Evolutionary conservation across 2,797 vertebrate genomes (phyloP).

Genomic region (Pseudochirops corinnae): DNA sequence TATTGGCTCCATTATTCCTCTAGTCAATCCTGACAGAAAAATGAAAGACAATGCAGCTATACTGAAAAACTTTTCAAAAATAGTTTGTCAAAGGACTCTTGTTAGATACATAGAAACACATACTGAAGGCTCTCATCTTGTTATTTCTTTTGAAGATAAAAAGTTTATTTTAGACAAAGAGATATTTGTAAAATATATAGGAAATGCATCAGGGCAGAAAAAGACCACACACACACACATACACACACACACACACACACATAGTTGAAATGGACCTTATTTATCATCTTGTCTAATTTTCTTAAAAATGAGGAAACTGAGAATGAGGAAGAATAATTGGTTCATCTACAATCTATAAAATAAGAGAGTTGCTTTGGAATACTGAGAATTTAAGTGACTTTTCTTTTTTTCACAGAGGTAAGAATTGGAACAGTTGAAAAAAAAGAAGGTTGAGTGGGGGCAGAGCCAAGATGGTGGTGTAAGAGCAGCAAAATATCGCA

Average conservation of each 20-base stretch:
- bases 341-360: not conserved
- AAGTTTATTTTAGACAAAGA: conserved; percentile 26
- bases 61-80: conserved; percentile 46
- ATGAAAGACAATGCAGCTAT: conserved; percentile 34
- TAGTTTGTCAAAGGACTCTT: not conserved
- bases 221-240: not conserved
- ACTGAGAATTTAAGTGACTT: not conserved
- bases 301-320: not conserved
- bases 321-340: not conserved
- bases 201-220: not conserved
- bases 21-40: conserved; percentile 58
- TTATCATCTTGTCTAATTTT: not conserved
- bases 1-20: conserved; percentile 59
- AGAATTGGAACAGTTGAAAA: too few relatives aligned
- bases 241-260: too few relatives aligned
- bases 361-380: not conserved
- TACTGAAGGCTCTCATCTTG: conserved; percentile 2
- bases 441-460: too few relatives aligned
- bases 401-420: too few relatives aligned
- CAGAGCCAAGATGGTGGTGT: too few relatives aligned
- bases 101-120: conserved; percentile 32
- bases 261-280: not conserved
- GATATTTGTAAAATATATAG: conserved; percentile 33
- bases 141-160: conserved; percentile 18
- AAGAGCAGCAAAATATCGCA: too few relatives aligned